Base-by-base conservation (phyloP, 1,140 invertebrate genomes). In the Phortica variegata region DNA sequence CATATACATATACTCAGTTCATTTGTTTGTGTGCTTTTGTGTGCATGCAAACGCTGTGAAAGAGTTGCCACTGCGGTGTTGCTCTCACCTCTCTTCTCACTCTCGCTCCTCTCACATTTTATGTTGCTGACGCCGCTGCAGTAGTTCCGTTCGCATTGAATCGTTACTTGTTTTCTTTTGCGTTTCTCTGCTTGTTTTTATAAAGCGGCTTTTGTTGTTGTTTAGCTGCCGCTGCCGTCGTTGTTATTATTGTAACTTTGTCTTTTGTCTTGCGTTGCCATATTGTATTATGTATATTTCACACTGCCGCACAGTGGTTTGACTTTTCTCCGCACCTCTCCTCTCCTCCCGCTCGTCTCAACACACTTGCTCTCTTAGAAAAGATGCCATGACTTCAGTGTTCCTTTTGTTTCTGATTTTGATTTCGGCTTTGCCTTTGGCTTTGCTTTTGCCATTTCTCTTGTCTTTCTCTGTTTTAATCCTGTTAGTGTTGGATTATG, bases 401-500 rank as follows among this genome's bases (percentile, higher is more conserved):
- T n/a, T n/a, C n/a, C n/a, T n/a, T n/a, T n/a, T 52, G 37, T 26
- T 26, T 29, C 10, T 26, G 23, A 26, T 10, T 26, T 10, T 26
- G 23, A n/a, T n/a, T 26, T 26, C 10, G 23, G 23, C 10, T 5
- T 26, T 26, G 23, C 23, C 23, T 5, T 26, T 10, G 23, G 5
- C 23, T 5, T 26, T 10, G 8, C 29, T 36, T 47, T 45, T 49
- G 43, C 44, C 15, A 26, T 18, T 40, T 20, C 21, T 39, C 18
- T 21, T 51, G 45, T 51, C 34, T 31, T 21, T 37, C 12, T 47
- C 47, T 37, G 52, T 18, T 26, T 33, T 61, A 62, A 66, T 61
- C 47, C 53, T 40, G 49, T 54, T 59, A 50, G 37, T 51, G 47
- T 42, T 21, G 49, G 53, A 59, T 61, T 66, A 62, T 39, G 13